Percentiles rank a stretch among this genome's conserved stretches.
These are phyloP conservation scores for Tenodera sinensis DNA, from an alignment of 2,888 invertebrate species.

Conservation along the genomic window DNA sequence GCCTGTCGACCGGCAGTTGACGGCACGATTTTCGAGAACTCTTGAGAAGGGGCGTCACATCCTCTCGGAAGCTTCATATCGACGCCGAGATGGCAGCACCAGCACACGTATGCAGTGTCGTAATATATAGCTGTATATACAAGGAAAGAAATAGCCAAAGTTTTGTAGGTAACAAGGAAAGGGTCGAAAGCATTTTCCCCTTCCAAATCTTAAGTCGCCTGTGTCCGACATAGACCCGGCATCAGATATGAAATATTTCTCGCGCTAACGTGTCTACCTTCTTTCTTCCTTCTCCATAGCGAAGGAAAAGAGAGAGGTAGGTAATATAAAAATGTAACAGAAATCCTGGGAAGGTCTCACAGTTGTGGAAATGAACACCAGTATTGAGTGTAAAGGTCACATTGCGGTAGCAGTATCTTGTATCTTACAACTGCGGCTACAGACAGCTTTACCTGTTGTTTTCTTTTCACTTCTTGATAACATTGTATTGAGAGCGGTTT, in stretches of 20 bases:
- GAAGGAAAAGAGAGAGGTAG: not conserved
- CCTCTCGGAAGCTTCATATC: not conserved
- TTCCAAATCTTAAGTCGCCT: not conserved
- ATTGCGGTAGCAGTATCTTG: not conserved
- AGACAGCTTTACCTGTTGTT: not conserved
- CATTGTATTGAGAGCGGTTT: no score
- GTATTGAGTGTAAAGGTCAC: not conserved
- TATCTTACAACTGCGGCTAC: not conserved
- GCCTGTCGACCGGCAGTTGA: not conserved
- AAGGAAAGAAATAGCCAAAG: not conserved
- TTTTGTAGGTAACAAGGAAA: not conserved
- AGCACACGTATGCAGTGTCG: not conserved
- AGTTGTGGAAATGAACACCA: no score
- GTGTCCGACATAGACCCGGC: not conserved
- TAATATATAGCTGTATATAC: not conserved
- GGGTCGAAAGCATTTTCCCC: not conserved
- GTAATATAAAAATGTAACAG: not conserved
- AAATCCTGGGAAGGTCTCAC: not conserved
- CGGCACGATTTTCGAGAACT: not conserved
- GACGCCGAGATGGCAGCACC: not conserved
- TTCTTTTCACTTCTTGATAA: not conserved
- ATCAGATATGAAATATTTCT: not conserved
- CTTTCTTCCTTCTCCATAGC: not conserved
- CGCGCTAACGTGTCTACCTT: not conserved
- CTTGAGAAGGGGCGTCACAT: not conserved